These are phyloP conservation scores for Caenorhabditis uteleia DNA, from an alignment of 2,888 invertebrate species.

Conservation along the genomic window DNA sequence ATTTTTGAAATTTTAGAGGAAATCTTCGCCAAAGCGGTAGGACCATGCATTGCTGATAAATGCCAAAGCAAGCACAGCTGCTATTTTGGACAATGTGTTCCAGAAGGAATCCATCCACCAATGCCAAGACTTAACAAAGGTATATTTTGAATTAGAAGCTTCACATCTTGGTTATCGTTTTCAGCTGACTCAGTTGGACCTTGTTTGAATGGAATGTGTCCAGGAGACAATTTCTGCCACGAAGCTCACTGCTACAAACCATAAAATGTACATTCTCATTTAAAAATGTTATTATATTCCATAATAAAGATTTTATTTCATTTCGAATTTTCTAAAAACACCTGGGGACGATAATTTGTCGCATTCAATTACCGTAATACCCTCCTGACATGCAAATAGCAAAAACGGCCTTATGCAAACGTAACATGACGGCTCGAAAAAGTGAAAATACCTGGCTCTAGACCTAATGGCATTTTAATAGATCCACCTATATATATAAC, in stretches of 20 bases:
- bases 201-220: slow-evolving; percentile 44
- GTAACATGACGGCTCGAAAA: no score
- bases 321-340: slow-evolving; percentile 13
- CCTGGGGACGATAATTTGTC: slow-evolving; percentile 28
- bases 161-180: slow-evolving; percentile 3
- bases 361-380: slow-evolving; percentile 30
- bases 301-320: neutral
- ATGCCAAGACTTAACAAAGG: slow-evolving; percentile 44
- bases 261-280: neutral
- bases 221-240: slow-evolving; percentile 42
- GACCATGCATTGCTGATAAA: slow-evolving; percentile 50
- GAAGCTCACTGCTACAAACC: slow-evolving; percentile 35
- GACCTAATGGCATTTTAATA: neutral
- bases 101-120: slow-evolving; percentile 41
- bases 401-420: neutral
- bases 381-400: slow-evolving; percentile 19
- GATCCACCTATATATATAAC: neutral
- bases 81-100: slow-evolving; percentile 52
- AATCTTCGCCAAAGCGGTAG: slow-evolving; percentile 49
- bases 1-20: slow-evolving; percentile 23
- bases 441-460: no score
- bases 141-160: slow-evolving; percentile 10
- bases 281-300: neutral
- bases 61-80: slow-evolving; percentile 45
- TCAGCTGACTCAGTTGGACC: slow-evolving; percentile 44